Conservation (phyloP, 2,797 vertebrate genomes). For the Amphiprion clarkii region DNA sequence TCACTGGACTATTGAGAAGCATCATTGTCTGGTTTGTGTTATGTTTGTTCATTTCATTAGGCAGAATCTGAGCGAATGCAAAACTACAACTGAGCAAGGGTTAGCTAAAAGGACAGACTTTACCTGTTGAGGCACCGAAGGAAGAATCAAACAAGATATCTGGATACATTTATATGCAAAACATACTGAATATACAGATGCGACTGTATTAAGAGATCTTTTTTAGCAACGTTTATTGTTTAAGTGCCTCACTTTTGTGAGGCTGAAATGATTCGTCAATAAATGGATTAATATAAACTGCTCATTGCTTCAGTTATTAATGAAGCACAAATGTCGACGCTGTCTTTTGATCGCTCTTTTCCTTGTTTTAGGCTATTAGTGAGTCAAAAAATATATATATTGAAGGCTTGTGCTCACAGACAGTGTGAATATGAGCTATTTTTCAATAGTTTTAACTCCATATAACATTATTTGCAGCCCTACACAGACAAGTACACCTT, state of each 20-base stretch:
- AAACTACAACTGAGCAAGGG: too few relatives aligned
- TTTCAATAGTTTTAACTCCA: neutral
- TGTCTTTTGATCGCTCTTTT: neutral
- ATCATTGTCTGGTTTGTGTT: neutral
- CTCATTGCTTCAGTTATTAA: neutral
- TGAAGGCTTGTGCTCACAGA: neutral
- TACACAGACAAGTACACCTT: neutral
- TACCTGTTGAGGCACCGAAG: too few relatives aligned
- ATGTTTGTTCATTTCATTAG: neutral
- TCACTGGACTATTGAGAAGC: neutral
- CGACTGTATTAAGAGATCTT: neutral
- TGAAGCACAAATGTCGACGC: neutral
- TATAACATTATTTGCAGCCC: neutral
- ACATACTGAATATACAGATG: too few relatives aligned
- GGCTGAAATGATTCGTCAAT: neutral
- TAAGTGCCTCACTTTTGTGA: neutral
- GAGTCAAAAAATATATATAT: neutral
- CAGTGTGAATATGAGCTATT: neutral
- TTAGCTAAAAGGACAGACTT: too few relatives aligned
- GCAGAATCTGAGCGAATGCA: neutral
- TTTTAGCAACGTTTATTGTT: neutral
- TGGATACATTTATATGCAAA: too few relatives aligned
- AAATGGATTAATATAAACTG: neutral
- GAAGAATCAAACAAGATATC: neutral
- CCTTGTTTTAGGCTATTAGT: neutral